phyloP scores from a whole-genome alignment of 2,797 vertebrate species.

The Danio albolineatus region DNA sequence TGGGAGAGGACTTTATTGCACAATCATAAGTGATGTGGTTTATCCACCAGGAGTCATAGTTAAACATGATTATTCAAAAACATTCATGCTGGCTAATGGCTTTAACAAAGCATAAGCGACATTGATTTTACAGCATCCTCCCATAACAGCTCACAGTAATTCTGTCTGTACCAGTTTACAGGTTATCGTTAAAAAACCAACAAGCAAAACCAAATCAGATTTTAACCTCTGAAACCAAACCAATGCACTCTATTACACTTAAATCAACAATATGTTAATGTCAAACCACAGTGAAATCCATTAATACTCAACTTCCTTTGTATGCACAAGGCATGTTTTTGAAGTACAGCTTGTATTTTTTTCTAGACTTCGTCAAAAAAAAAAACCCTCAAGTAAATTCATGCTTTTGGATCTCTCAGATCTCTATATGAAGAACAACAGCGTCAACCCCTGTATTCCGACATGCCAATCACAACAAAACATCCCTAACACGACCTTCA shows the following conservation, averaged over 20 bases:
- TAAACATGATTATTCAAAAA: too few relatives aligned
- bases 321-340: neutral
- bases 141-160: neutral
- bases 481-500: neutral
- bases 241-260: neutral
- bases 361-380: neutral
- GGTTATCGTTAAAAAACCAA: neutral
- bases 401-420: conserved; percentile 18
- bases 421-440: neutral
- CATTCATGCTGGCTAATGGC: neutral
- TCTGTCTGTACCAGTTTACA: neutral
- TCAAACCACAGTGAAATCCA: neutral
- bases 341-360: neutral
- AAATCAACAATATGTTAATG: neutral
- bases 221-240: neutral
- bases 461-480: conserved; percentile 11
- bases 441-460: neutral
- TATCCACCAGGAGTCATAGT: too few relatives aligned
- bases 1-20: too few relatives aligned
- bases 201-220: neutral
- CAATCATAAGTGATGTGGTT: too few relatives aligned
- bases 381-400: neutral
- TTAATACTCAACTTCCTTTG: neutral
- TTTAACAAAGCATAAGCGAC: neutral
- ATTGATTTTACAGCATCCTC: neutral